A percentile compares a stretch with the other conserved stretches of the same genome.
Conservation (phyloP, 2,888 invertebrate genomes). For the Sialis fuliginosa region DNA sequence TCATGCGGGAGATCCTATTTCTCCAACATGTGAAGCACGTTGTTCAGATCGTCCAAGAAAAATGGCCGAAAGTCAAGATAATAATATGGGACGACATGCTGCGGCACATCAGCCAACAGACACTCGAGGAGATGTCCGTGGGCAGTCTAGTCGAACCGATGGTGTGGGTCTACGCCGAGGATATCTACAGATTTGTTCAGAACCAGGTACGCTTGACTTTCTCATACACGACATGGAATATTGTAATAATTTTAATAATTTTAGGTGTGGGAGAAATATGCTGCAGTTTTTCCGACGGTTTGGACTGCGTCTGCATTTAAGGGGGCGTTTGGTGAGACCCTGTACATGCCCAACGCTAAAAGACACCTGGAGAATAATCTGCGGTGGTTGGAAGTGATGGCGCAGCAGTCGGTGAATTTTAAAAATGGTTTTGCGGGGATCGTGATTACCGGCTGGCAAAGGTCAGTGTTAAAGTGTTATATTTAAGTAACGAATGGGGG, state of each 20-base stretch:
- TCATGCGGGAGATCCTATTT: conserved; percentile 36
- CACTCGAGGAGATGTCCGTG: conserved; percentile 39
- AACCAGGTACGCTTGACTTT: background rate
- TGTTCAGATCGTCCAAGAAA: conserved; percentile 36
- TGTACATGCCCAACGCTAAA: conserved; percentile 45
- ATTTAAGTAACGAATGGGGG: background rate
- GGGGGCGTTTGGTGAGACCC: conserved; percentile 54
- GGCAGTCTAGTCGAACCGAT: conserved; percentile 55
- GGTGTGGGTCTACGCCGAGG: conserved; percentile 67
- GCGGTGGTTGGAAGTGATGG: conserved; percentile 49
- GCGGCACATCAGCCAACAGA: conserved; percentile 38
- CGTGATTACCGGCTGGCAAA: conserved; percentile 39
- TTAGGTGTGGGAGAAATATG: conserved; percentile 46
- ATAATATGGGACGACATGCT: conserved; percentile 75
- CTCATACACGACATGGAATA: too few species aligned
- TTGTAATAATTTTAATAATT: background rate
- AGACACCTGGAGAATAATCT: conserved; percentile 53
- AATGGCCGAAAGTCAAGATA: conserved; percentile 36
- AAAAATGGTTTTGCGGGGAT: conserved; percentile 33
- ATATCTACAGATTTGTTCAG: conserved; percentile 34
- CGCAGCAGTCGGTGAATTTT: conserved; percentile 34
- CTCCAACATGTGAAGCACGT: conserved; percentile 41
- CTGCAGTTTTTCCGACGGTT: conserved; percentile 43
- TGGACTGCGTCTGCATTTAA: conserved; percentile 64
- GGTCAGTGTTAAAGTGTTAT: conserved; percentile 15